Percentiles rank a stretch among this genome's conserved stretches.
These are phyloP conservation scores for Diadegma fenestrale DNA, from an alignment of 2,888 invertebrate species.

Conservation along the genomic window DNA sequence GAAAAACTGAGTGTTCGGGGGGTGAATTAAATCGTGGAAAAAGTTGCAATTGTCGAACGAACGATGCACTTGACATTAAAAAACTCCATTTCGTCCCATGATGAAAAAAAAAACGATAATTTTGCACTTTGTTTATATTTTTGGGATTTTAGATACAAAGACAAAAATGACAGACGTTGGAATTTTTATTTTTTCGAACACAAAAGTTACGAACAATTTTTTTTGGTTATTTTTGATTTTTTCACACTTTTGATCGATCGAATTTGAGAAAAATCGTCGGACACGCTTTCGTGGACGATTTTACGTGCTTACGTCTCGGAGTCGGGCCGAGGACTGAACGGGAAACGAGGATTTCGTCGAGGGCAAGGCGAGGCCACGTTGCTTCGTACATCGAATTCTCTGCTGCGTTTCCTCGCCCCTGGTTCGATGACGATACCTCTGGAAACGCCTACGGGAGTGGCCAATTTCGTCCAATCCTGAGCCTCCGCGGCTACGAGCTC, in stretches of 20 bases:
- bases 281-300: slow-evolving; percentile 35
- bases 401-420: slow-evolving; percentile 10
- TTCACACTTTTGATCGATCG: background rate
- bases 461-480: slow-evolving; percentile 77
- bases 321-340: slow-evolving; percentile 81
- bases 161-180: background rate
- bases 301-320: slow-evolving; percentile 79
- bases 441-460: slow-evolving; percentile 81
- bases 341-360: slow-evolving; percentile 64
- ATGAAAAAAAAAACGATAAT: background rate
- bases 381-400: slow-evolving; percentile 62
- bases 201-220: background rate
- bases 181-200: background rate
- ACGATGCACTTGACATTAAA: background rate
- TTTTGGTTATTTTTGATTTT: background rate
- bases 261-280: background rate
- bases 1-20: background rate
- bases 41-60: background rate
- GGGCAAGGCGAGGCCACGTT: slow-evolving; percentile 68
- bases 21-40: background rate
- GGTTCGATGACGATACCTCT: slow-evolving; percentile 7
- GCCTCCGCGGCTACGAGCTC: slow-evolving; percentile 28
- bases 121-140: background rate
- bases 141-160: background rate
- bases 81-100: background rate